phyloP scores from a whole-genome alignment of 2,888 invertebrate genomes.

The Rhagonycha fulva region DNA sequence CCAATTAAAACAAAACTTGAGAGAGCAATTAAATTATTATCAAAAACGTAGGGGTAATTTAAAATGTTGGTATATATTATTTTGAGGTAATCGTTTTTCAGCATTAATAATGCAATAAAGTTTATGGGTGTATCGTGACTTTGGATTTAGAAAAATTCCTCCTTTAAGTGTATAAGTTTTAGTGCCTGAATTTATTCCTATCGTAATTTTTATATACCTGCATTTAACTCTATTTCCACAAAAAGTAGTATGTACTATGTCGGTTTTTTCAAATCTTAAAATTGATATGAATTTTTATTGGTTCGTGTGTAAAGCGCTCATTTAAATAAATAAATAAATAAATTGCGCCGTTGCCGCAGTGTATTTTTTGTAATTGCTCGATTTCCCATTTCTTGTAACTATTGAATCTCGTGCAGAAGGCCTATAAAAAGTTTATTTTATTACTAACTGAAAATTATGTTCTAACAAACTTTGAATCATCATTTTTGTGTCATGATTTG shows the following conservation, averaged over 20 bases:
- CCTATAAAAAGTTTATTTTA: neutral
- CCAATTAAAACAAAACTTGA: neutral
- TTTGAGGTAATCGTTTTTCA: neutral
- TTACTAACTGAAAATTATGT: neutral
- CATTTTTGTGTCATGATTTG: conserved; percentile 20
- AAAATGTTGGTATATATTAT: neutral
- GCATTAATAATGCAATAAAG: neutral
- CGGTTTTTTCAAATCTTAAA: neutral
- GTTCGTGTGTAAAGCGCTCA: neutral
- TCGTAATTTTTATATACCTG: neutral
- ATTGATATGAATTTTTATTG: neutral
- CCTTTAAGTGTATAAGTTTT: neutral
- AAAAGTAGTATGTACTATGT: neutral
- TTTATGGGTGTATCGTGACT: neutral
- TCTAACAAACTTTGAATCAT: conserved; percentile 5
- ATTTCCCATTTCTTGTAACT: neutral
- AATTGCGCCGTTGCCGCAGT: neutral
- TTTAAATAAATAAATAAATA: neutral
- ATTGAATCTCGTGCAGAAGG: neutral
- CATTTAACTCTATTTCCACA: neutral
- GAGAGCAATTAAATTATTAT: neutral
- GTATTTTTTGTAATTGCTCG: neutral
- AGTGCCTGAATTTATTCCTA: neutral
- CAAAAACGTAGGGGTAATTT: neutral
- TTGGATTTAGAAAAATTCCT: neutral